These are phyloP conservation scores for Harpalus rufipes DNA, from an alignment of 2,888 invertebrate genomes.

Conservation along the genomic window DNA sequence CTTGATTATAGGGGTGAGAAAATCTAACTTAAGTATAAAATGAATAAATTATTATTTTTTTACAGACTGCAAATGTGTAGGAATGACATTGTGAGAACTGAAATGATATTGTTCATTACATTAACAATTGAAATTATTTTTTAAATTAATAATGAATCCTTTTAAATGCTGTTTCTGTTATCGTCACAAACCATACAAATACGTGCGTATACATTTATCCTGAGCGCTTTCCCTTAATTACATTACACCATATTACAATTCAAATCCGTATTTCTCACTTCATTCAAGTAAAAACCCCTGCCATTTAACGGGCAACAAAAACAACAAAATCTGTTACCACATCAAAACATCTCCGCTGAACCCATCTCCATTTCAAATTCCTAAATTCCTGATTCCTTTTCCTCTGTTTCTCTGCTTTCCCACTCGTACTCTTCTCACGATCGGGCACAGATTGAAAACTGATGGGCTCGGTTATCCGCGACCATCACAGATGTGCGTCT, in stretches of 20 bases:
- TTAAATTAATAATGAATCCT: not conserved
- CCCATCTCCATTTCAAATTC: conserved; percentile 48
- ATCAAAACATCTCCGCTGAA: conserved; percentile 33
- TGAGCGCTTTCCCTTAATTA: not conserved
- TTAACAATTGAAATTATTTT: not conserved
- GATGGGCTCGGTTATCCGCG: conserved; percentile 10
- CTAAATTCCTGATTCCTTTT: conserved; percentile 9
- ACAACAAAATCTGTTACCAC: conserved; percentile 6
- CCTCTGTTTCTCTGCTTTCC: too few relatives aligned
- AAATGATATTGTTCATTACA: too few relatives aligned
- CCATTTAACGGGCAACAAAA: conserved; percentile 7
- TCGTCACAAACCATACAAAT: not conserved
- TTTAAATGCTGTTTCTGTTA: too few relatives aligned
- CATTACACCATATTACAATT: not conserved
- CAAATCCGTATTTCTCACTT: not conserved
- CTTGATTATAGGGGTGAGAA: too few relatives aligned
- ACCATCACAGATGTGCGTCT: conserved; percentile 16
- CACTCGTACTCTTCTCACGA: conserved; percentile 13
- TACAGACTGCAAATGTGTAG: too few relatives aligned
- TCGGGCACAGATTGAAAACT: conserved; percentile 56
- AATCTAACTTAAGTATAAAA: too few relatives aligned
- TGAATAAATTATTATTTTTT: too few relatives aligned
- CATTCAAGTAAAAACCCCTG: not conserved
- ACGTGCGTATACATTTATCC: not conserved
- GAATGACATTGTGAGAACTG: too few relatives aligned